Base-by-base conservation (phyloP, 2,113 vertebrate species). In the Acrocephalus kingi region DNA sequence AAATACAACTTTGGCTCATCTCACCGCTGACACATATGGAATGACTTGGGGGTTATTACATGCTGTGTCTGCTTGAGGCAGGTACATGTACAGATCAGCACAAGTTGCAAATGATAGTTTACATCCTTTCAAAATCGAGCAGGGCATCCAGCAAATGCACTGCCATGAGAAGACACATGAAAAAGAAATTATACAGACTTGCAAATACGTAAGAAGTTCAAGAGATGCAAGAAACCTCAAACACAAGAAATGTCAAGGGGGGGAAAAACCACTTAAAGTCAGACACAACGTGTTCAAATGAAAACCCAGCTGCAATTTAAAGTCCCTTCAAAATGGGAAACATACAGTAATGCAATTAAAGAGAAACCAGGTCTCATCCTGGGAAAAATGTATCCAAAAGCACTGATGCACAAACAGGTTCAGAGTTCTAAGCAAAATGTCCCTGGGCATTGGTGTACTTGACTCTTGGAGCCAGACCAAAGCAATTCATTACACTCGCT, bases 1-100 rank as follows among this genome's bases (percentile, higher is more conserved):
- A 97, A 97, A 97, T 94, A 97, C 95, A 96, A 96, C 97, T 97
- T 97, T 97, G 97, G 97, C 95, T 97, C 95, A 95, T 97, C 96
- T 97, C 96, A 97, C 95, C 6, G 97, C 94, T 93, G 96, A 96
- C 94, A 95, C 94, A 63, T 96, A 94, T 96, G 97, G 97, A 97
- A 96, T 96, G 97, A 96, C 92, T 96, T 28, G 68, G 95, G 97
- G 94, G 63, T 86, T 96, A 95, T 94, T 96, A 97, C 95, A 96
- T 97, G 96, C 97, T 96, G 96, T 97, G 96, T 97, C 97, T 97
- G 97, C 94, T 97, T 58, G 96, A 94, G 94, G 95, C 97, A 96
- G 96, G 95, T 95, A 97, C 96, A 96, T 88, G 96, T 96, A 97
- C 96, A 97, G 94, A 94, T 97, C 95, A 97, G 95, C 94, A 95